phyloP scores from a whole-genome alignment of 2,888 invertebrate species.

The Pristionchus japonicus region DNA sequence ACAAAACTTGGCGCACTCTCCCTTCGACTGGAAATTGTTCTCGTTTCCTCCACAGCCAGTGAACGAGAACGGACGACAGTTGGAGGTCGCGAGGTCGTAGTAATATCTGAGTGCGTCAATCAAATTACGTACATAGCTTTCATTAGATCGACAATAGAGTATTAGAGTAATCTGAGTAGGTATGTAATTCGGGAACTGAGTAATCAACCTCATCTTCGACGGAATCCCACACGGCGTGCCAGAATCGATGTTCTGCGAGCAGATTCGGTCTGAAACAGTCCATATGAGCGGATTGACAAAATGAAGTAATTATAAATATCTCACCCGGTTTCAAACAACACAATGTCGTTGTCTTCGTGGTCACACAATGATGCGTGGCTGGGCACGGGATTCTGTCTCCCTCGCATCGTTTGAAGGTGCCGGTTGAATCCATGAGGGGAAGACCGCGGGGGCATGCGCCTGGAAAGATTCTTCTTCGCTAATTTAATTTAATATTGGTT shows the following conservation, averaged over 20 bases:
- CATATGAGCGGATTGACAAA: no score
- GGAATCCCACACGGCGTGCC: slow-evolving; percentile 34
- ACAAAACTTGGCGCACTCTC: slow-evolving; percentile 65
- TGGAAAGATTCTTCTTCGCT: not conserved
- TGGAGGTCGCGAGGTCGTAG: slow-evolving; percentile 61
- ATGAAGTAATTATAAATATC: not conserved
- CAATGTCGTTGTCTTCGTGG: not conserved
- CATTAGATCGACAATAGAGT: not conserved
- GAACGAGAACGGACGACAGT: slow-evolving; percentile 60
- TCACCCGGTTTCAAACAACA: slow-evolving; percentile 41
- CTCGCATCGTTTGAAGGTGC: slow-evolving; percentile 10
- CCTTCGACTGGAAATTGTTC: slow-evolving; percentile 78
- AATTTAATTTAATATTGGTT: no score
- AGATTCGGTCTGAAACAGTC: not conserved
- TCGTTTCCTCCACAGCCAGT: slow-evolving; percentile 82
- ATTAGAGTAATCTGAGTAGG: no score
- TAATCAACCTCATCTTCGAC: slow-evolving; percentile 19
- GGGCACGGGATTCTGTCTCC: slow-evolving; percentile 40
- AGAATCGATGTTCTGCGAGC: slow-evolving; percentile 17
- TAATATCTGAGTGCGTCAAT: slow-evolving; percentile 52
- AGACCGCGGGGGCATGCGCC: not conserved
- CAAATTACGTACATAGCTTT: not conserved
- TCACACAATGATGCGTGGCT: slow-evolving; percentile 6
- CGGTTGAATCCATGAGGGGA: slow-evolving; percentile 5
- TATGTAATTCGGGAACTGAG: not conserved